Conservation (phyloP, 2,888 invertebrate genomes). For the Cataglyphis altisquamis region DNA sequence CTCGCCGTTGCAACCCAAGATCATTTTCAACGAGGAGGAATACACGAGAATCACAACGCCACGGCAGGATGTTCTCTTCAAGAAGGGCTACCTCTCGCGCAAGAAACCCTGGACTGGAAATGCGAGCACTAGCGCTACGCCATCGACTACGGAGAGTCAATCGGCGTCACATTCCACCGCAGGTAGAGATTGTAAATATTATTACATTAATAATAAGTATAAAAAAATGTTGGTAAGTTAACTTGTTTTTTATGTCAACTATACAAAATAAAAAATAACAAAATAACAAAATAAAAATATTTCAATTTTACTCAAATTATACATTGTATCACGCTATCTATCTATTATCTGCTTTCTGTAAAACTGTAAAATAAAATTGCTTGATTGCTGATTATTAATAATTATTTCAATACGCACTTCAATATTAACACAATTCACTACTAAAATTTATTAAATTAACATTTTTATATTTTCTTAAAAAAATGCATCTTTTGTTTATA, state of each 20-base stretch:
- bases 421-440: neutral
- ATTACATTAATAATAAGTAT: neutral
- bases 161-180: slow-evolving; percentile 86
- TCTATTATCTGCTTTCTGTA: neutral
- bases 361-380: neutral
- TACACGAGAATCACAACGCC: slow-evolving; percentile 91
- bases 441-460: neutral
- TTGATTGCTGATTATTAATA: neutral
- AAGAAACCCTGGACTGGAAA: slow-evolving; percentile 86
- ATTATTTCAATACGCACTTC: neutral
- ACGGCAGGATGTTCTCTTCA: slow-evolving; percentile 90
- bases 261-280: too few species aligned
- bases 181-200: slow-evolving; percentile 73
- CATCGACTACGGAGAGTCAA: slow-evolving; percentile 85
- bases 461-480: neutral
- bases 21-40: slow-evolving; percentile 89
- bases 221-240: neutral
- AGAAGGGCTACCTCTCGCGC: slow-evolving; percentile 90
- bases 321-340: neutral
- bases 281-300: too few species aligned
- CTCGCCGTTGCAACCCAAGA: slow-evolving; percentile 86
- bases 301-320: neutral
- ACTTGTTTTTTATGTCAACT: neutral
- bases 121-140: slow-evolving; percentile 84
- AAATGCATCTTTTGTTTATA: neutral